A percentile compares a stretch with the other conserved stretches of the same genome.
phyloP scores from a whole-genome alignment of 2,113 vertebrate species.

The Hylia prasina region DNA sequence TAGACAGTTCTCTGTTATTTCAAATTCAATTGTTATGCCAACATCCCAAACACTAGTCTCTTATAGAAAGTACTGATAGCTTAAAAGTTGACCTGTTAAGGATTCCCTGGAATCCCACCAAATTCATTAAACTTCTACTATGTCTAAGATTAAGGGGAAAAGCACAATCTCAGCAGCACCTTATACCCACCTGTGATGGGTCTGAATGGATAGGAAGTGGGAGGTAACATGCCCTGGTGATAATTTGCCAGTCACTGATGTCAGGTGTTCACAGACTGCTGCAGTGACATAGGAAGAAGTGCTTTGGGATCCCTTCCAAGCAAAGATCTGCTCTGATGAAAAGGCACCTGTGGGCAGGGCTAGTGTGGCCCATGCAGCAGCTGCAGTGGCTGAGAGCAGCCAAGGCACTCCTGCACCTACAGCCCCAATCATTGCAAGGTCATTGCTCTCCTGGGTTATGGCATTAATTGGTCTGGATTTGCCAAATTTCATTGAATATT shows the following conservation, averaged over 20 bases:
- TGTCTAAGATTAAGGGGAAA: not conserved
- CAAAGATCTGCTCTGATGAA: not conserved
- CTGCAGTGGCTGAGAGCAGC: not conserved
- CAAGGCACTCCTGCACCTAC: not conserved
- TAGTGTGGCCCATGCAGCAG: rapidly evolving
- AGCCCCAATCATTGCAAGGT: not conserved
- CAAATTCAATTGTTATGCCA: not conserved
- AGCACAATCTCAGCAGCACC: not conserved
- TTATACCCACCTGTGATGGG: not conserved
- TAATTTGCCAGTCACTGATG: not conserved
- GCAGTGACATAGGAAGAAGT: not conserved
- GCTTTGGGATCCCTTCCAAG: not conserved
- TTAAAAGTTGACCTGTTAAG: not conserved
- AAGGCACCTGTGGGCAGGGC: too few species aligned
- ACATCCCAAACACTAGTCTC: not conserved
- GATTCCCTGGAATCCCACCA: not conserved
- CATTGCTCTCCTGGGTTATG: not conserved
- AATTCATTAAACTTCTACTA: not conserved
- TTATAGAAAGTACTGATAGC: rapidly evolving
- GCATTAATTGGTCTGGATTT: not conserved
- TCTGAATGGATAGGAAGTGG: not conserved
- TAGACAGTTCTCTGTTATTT: not conserved
- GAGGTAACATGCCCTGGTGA: rapidly evolving
- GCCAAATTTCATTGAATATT: not conserved
- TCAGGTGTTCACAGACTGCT: not conserved